phyloP scores from a whole-genome alignment of 2,888 invertebrate genomes.

The Enchytraeus crypticus region DNA sequence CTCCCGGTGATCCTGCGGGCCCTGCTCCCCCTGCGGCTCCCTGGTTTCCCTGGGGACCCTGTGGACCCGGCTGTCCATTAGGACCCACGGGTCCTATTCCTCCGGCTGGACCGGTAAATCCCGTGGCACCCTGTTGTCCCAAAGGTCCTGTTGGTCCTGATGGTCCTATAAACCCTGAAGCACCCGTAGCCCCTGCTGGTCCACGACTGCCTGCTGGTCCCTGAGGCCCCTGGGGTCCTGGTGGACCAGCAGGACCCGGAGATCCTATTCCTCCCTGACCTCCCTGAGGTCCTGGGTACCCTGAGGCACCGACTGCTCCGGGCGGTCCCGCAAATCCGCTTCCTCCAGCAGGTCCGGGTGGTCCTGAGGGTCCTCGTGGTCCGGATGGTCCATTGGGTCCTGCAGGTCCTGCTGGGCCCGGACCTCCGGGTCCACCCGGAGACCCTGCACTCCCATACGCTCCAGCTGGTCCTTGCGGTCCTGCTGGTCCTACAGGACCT shows the following conservation, averaged over 20 bases:
- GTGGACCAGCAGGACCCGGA: slow-evolving; percentile 9
- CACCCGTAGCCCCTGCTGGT: slow-evolving; percentile 4
- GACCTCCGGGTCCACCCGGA: slow-evolving; percentile 3
- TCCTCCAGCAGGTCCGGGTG: slow-evolving; percentile 10
- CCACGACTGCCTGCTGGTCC: slow-evolving; percentile 20
- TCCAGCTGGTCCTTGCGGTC: slow-evolving; percentile 3
- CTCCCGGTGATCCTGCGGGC: slow-evolving; percentile 1
- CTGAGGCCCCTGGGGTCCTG: slow-evolving; percentile 10
- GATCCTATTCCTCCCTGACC: slow-evolving; percentile 9
- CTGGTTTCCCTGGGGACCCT: slow-evolving; percentile 14
- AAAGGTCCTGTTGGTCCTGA: slow-evolving; percentile 6
- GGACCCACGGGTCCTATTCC: slow-evolving; percentile 22
- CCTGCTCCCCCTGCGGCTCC: slow-evolving; percentile 9
- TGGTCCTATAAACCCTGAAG: neutral
- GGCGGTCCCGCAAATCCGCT: neutral
- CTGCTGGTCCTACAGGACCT: slow-evolving; percentile 14
- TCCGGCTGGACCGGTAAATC: slow-evolving; percentile 12
- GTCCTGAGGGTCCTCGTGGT: slow-evolving; percentile 15
- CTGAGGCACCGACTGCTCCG: slow-evolving; percentile 11
- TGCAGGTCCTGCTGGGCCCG: slow-evolving; percentile 12
- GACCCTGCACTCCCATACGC: slow-evolving; percentile 55
- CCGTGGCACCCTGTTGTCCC: slow-evolving; percentile 16
- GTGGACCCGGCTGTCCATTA: slow-evolving; percentile 25
- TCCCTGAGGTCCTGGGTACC: slow-evolving; percentile 15
- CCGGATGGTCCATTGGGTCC: slow-evolving; percentile 10